Evolutionary conservation across 1,140 invertebrate species (phyloP).

Genomic region (Yoshiicerus persimilis): DNA sequence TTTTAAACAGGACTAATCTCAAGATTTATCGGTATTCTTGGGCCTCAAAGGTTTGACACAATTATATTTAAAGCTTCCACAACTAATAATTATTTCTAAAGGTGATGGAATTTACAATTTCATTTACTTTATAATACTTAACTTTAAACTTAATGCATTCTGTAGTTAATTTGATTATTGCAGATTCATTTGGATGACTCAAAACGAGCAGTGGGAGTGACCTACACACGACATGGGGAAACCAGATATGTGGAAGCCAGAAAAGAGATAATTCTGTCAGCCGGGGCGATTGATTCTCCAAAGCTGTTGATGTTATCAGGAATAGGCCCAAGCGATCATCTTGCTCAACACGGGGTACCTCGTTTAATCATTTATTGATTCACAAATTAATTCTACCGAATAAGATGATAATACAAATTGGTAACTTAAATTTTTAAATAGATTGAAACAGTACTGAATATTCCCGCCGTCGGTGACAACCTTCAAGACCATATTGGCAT

Average conservation of each 20-base stretch:
- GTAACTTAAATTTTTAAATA: not conserved
- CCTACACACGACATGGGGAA: conserved; percentile 11
- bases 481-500: conserved; percentile 30
- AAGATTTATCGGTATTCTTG: conserved; percentile 15
- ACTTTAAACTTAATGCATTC: not conserved
- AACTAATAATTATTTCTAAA: no score
- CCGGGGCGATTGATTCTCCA: conserved; percentile 65
- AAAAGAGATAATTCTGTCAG: conserved; percentile 19
- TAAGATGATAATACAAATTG: not conserved
- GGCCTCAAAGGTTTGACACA: not conserved
- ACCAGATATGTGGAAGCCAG: not conserved
- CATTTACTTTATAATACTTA: no score
- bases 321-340: conserved; percentile 52
- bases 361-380: no score
- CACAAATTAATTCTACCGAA: not conserved
- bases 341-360: conserved; percentile 51
- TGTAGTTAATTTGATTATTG: not conserved
- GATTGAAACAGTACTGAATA: conserved; percentile 2
- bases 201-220: conserved; percentile 21
- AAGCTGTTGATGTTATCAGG: not conserved
- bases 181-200: not conserved
- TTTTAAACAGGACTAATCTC: conserved; percentile 26
- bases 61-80: not conserved
- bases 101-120: no score
- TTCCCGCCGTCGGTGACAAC: conserved; percentile 25